A percentile compares a stretch with the other conserved stretches of the same genome.
Conservation (phyloP, 2,888 invertebrate genomes). For the Morinoia aosen region DNA sequence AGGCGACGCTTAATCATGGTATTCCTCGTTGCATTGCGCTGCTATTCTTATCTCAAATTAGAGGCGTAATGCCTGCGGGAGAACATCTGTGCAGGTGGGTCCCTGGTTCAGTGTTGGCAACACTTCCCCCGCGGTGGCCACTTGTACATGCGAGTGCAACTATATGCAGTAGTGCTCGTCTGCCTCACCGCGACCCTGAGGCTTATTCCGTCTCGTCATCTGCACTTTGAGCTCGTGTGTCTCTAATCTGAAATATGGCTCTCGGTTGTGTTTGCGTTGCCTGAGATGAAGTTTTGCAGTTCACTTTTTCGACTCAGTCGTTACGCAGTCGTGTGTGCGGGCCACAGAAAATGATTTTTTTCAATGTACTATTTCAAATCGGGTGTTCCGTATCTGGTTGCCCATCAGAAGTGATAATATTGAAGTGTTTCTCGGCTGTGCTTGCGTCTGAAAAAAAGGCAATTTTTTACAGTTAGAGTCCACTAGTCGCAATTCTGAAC, state of each 20-base stretch:
- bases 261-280: background rate
- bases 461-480: background rate
- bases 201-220: background rate
- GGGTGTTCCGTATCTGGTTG: no score
- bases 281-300: background rate
- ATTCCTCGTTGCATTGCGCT: background rate
- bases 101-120: background rate
- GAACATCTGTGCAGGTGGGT: background rate
- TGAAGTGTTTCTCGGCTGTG: background rate
- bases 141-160: background rate
- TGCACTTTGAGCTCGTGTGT: background rate
- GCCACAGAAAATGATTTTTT: no score
- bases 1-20: background rate
- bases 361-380: no score
- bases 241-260: background rate
- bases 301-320: background rate
- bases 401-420: no score
- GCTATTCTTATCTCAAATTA: background rate
- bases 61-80: background rate
- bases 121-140: constrained; percentile 9
- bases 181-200: background rate
- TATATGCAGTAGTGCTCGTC: background rate
- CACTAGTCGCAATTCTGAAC: background rate
- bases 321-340: no score
- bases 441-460: background rate